Evolutionary conservation across 2,797 vertebrate genomes (phyloP).

Genomic region (Squalus acanthias): DNA sequence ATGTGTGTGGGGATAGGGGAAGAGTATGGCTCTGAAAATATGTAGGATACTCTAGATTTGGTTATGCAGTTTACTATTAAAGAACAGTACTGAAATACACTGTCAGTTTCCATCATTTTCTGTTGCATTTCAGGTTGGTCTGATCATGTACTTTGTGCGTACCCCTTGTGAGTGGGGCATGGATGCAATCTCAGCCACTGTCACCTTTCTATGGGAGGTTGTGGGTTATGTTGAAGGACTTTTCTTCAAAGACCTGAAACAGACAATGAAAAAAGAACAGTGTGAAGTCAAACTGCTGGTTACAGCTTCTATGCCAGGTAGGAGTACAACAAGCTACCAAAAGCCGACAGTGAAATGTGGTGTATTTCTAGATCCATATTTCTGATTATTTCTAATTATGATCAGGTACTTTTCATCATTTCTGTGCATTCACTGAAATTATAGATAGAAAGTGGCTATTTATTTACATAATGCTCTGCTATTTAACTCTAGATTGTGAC

Average conservation of each 20-base stretch:
- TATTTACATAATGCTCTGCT: neutral
- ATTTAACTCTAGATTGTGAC: neutral
- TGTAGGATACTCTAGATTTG: neutral
- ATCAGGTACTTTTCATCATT: neutral
- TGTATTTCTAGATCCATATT: neutral
- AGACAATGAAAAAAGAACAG: slow-evolving; percentile 99
- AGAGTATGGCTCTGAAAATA: neutral
- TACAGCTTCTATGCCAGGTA: slow-evolving; percentile 98
- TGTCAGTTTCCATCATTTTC: neutral
- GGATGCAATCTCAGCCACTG: slow-evolving; percentile 95
- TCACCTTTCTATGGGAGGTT: slow-evolving; percentile 98
- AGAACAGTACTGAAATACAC: neutral
- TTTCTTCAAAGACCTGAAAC: slow-evolving; percentile 98
- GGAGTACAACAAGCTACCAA: neutral
- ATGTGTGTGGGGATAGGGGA: neutral
- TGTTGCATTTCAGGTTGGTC: slow-evolving; percentile 70
- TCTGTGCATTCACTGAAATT: neutral
- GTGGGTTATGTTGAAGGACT: slow-evolving; percentile 95
- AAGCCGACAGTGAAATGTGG: neutral
- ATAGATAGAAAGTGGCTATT: neutral
- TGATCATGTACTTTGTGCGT: slow-evolving; percentile 98
- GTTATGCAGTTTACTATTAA: neutral
- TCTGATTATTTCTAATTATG: neutral
- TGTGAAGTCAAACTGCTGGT: slow-evolving; percentile 97
- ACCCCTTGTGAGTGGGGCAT: slow-evolving; percentile 98